Evolutionary conservation across 1,140 invertebrate genomes (phyloP), one percentile per base, ranked within the genome.

Genomic region (Riptortus pedestris): DNA sequence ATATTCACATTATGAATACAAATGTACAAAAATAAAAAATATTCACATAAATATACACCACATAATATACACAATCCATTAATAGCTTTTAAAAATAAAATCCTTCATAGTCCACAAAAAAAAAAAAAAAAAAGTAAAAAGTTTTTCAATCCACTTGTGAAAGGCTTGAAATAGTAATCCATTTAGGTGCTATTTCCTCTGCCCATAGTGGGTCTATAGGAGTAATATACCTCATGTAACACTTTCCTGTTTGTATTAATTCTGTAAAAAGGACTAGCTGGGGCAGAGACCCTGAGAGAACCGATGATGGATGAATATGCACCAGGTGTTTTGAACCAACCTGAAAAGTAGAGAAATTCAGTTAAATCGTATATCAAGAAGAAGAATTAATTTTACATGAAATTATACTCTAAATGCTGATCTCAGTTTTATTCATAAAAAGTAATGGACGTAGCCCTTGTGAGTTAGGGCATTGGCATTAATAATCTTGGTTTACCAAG

Each of bases 201-300:
- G 92, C 73, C 90, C 90, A 93, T 16, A 86, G 81, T 0, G 82
- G 75, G 69, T 89, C 84, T 43, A 92, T 82, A 29, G 80, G 79
- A 16, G 84, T 88, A 51, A 88, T 78, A 70, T 79, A 82, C 47
- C 88, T 80, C 69, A 96, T 83, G 76, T 91, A 96, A 68, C 85
- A 84, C 70, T 87, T 88, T 38, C 80, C 82, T 0, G 93, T 96
- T 70, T 88, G 81, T 14, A 96, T 81, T 38, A 98, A 79, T 78
- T 98, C 93, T 0, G 87, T 88, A 74, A 90, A 98, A 7, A 97
- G 76, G n/a, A 98, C 79, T 65, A 83, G 85, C 26, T 81, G 78
- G 0, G 90, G 87, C 69, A 86, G 83, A 55, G 82, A 83, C 43
- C 84, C 76, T 72, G 87, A 85, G 48, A 95, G 73, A 52, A 81